Evolutionary conservation across 2,888 invertebrate species (phyloP).

Genomic region (Xestia rhomboidea): DNA sequence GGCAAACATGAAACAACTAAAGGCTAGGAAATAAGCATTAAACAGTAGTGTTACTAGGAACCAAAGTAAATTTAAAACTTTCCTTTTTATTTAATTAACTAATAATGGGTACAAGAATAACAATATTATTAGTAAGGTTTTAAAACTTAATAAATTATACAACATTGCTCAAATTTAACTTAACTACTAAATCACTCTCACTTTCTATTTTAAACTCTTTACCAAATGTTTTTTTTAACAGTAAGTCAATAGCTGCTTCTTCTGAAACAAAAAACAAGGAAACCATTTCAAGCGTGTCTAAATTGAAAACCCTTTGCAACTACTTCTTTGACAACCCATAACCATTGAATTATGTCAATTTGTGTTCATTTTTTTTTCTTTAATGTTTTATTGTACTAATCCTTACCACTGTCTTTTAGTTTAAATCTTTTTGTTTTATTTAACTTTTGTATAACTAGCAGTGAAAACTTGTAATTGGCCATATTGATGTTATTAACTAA

Average conservation of each 20-base stretch:
- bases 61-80: conserved; percentile 48
- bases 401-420: no score
- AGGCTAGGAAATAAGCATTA: not conserved
- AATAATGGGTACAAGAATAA: conserved; percentile 78
- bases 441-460: no score
- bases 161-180: conserved; percentile 84
- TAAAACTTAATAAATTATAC: conserved; percentile 75
- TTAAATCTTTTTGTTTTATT: no score
- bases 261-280: conserved; percentile 85
- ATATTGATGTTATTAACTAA: no score
- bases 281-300: not conserved
- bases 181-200: conserved; percentile 85
- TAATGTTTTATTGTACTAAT: no score
- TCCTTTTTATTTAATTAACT: conserved; percentile 62
- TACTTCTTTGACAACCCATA: no score
- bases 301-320: no score
- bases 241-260: conserved; percentile 91
- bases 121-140: conserved; percentile 72
- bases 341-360: no score
- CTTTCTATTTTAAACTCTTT: conserved; percentile 89
- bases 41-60: not conserved
- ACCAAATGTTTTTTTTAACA: conserved; percentile 90
- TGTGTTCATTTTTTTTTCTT: no score
- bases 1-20: no score
- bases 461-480: no score